Conservation (phyloP, 64 coral and sea anemone species). For the Orbicella faveolata region DNA sequence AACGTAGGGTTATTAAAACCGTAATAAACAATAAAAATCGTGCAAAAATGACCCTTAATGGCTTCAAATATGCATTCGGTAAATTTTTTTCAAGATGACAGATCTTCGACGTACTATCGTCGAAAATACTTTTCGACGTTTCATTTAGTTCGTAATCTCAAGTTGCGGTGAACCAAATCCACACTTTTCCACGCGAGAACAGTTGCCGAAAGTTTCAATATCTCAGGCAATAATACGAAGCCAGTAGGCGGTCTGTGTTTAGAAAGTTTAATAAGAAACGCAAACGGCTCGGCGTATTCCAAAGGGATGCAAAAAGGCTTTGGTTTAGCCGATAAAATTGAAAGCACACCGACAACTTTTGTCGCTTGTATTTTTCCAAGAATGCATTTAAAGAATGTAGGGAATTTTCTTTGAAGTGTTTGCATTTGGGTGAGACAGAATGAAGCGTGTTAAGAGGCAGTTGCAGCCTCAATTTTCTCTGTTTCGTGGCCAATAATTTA, state of each 20-base stretch:
- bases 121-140: not conserved
- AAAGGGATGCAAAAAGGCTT: slow-evolving; percentile 62
- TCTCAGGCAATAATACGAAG: slow-evolving; percentile 77
- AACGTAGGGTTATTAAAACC: slow-evolving; percentile 85
- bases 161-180: not conserved
- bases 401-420: slow-evolving; percentile 3
- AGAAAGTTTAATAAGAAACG: slow-evolving; percentile 94
- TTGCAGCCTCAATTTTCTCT: not conserved
- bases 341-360: slow-evolving; percentile 52
- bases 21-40: slow-evolving; percentile 56
- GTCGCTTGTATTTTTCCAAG: slow-evolving; percentile 40
- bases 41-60: slow-evolving; percentile 45
- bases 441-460: not conserved
- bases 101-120: not conserved
- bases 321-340: slow-evolving; percentile 31
- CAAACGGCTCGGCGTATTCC: slow-evolving; percentile 80
- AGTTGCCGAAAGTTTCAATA: slow-evolving; percentile 89
- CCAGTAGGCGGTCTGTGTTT: slow-evolving; percentile 99
- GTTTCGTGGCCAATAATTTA: slow-evolving; percentile 27
- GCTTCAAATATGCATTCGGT: slow-evolving; percentile 30
- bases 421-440: not conserved
- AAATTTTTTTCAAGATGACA: slow-evolving; percentile 4
- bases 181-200: not conserved
- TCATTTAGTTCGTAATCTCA: not conserved
- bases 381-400: slow-evolving; percentile 25